Evolutionary conservation across 2,888 invertebrate species (phyloP).

Genomic region (Cephus pulcher): DNA sequence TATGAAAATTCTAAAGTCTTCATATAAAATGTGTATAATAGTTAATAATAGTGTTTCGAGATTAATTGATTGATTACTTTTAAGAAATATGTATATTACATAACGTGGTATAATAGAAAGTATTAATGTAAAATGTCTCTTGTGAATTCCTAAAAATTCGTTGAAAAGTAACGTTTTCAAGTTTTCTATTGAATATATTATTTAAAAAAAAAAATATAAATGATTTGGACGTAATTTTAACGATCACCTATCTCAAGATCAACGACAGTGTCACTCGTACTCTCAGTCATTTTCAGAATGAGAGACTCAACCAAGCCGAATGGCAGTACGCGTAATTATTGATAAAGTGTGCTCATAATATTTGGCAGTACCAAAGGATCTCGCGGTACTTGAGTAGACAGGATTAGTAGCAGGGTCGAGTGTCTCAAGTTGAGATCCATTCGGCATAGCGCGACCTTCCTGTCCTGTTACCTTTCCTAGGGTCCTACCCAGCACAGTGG

Average conservation of each 20-base stretch:
- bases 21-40: background rate
- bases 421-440: background rate
- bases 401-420: background rate
- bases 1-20: background rate
- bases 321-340: background rate
- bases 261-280: background rate
- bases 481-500: background rate
- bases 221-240: background rate
- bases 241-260: background rate
- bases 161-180: background rate
- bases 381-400: background rate
- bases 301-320: background rate
- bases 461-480: background rate
- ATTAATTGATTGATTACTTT: background rate
- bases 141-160: background rate
- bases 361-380: background rate
- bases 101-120: background rate
- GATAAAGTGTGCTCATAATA: background rate
- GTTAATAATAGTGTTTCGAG: background rate
- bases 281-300: background rate
- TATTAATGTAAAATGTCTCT: background rate
- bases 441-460: slow-evolving; percentile 1
- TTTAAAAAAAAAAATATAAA: too few species aligned
- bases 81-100: background rate
- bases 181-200: too few species aligned